A percentile compares a stretch with the other conserved stretches of the same genome.
Evolutionary conservation across 2,888 invertebrate species (phyloP).

Genomic region (Galerucella calmariensis): DNA sequence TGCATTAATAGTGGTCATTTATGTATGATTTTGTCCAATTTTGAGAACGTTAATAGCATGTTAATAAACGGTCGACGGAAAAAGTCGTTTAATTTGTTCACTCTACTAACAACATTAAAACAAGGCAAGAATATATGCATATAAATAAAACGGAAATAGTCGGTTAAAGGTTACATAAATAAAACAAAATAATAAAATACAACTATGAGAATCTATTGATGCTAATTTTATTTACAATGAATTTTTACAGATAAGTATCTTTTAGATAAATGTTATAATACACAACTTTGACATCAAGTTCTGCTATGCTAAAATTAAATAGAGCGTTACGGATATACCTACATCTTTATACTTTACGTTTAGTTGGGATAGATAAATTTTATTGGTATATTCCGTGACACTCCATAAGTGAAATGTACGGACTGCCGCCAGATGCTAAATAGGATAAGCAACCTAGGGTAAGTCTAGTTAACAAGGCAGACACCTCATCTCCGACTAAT

Average conservation of each 20-base stretch:
- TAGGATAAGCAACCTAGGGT: conserved; percentile 47
- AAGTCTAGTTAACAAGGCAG: conserved; percentile 42
- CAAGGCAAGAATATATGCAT: no score
- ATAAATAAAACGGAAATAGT: neutral
- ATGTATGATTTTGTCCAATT: no score
- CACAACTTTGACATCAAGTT: conserved; percentile 58
- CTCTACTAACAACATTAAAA: no score
- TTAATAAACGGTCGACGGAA: no score
- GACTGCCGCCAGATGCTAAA: conserved; percentile 53
- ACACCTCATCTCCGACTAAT: conserved; percentile 23
- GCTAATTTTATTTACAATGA: conserved; percentile 58
- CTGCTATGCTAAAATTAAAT: conserved; percentile 41
- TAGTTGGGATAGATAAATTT: neutral
- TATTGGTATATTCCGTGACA: conserved; percentile 16
- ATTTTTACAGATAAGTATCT: conserved; percentile 59
- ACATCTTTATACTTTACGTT: neutral
- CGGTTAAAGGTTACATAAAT: conserved; percentile 16
- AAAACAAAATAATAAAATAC: conserved; percentile 49
- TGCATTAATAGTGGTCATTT: no score
- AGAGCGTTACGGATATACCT: conserved; percentile 26
- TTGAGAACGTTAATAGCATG: no score
- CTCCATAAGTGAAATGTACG: conserved; percentile 50
- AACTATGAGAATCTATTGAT: conserved; percentile 55
- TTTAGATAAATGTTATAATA: conserved; percentile 59
- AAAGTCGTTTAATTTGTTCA: no score